A percentile compares a stretch with the other conserved stretches of the same genome.
Conservation (phyloP, 2,113 vertebrate species). For the Lophochroa leadbeateri region DNA sequence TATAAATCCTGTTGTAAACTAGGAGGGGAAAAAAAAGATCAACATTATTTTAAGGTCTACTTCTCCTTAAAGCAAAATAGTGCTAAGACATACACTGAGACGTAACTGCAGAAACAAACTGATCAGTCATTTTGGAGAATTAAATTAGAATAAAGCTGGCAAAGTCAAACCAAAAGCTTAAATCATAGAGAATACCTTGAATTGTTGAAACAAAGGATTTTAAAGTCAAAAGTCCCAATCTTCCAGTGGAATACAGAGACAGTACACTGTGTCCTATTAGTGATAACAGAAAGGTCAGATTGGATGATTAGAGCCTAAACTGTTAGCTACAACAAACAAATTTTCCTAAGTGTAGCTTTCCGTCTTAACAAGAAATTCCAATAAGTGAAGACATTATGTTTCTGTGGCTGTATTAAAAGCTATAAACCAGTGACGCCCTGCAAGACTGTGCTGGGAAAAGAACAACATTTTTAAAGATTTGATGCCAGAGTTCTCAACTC, state of each 20-base stretch:
- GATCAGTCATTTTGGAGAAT: background rate
- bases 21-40: background rate
- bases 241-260: background rate
- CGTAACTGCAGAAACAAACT: background rate
- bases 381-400: background rate
- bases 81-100: background rate
- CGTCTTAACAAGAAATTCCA: background rate
- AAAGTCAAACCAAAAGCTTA: background rate
- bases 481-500: background rate
- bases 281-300: background rate
- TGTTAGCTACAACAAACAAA: background rate
- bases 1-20: background rate
- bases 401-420: background rate
- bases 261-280: background rate
- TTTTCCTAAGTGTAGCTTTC: background rate
- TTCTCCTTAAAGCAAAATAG: background rate
- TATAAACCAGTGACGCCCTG: background rate
- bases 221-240: background rate
- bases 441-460: slow-evolving; percentile 21
- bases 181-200: background rate
- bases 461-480: background rate
- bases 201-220: background rate
- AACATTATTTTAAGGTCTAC: background rate
- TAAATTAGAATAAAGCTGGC: background rate
- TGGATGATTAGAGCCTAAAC: background rate